Base-by-base conservation (phyloP, 2,113 vertebrate genomes). In the Ptychochromis oligacanthus region DNA sequence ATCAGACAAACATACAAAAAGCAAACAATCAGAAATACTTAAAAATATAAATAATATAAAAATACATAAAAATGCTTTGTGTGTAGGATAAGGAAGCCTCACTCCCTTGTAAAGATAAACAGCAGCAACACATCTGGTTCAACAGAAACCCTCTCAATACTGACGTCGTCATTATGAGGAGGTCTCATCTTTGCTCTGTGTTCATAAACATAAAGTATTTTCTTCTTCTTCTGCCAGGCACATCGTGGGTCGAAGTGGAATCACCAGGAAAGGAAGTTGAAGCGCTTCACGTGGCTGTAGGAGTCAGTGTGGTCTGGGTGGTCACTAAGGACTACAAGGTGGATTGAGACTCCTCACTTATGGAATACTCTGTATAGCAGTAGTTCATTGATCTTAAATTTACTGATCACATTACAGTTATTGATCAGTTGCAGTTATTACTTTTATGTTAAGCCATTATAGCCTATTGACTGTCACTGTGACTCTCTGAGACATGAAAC, bases 251-350 rank as follows among this genome's bases (percentile, higher is more conserved):
- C 0, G 67, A 91, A 2, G 97, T 99, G 89, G 97, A 98, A 28
- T 96, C 97, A 18, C 98, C 98, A 3, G 95, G 87, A 34, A 88
- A 97, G 52, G 97, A 97, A 59, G 95, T 97, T 1, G 97, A 97
- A 75, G 96, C 95, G n/a, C 94, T 97, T 83, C 98, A 99, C 0
- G 89, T 99, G 65, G 95, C 98, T 0, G 97, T 97, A 17, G 98
- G 98, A 3, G 92, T 97, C 10, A 95, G 94, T 6, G 98, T 99
- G 62, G 98, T 99, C 77, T 99, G 98, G 98, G 97, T 97, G 7
- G 90, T 99, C 84, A 99, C 98, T 7, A 99, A 99, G 81, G 98
- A 99, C 64, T 96, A 95, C 70, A 99, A 98, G 91, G 98, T 99
- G 94, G 96, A 95, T 83, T 13, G 24, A 3, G 10, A 14, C 17